phyloP scores from a whole-genome alignment of 23 tunicate species.

The Aplidium turbinatum region DNA sequence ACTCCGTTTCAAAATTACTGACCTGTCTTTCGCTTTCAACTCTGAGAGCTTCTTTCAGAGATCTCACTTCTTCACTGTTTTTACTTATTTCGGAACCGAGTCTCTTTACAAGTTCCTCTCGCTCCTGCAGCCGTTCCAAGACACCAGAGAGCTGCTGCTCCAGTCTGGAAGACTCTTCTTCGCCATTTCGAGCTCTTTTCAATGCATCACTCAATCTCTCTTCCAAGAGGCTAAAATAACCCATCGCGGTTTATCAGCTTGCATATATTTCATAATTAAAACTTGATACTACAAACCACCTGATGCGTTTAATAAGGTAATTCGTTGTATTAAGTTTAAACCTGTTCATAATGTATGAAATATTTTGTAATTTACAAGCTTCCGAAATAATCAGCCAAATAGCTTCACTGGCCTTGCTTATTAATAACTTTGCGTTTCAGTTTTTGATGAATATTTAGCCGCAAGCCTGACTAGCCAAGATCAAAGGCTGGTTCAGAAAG shows the following conservation, averaged over 20 bases:
- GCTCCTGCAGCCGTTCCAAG: slow-evolving; percentile 36
- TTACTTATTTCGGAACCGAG: slow-evolving; percentile 55
- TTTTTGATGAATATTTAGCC: too few species aligned
- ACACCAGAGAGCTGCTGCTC: slow-evolving; percentile 3
- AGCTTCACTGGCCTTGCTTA: too few species aligned
- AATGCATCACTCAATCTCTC: slow-evolving; percentile 45
- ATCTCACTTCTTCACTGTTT: slow-evolving; percentile 34
- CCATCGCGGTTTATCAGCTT: not conserved
- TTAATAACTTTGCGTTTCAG: too few species aligned
- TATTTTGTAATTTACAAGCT: not conserved
- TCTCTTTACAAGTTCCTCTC: slow-evolving; percentile 30
- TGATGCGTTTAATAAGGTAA: too few species aligned
- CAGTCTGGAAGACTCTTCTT: slow-evolving; percentile 31
- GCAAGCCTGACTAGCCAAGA: too few species aligned
- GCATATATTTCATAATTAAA: not conserved
- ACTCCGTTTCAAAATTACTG: too few species aligned
- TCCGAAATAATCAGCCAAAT: not conserved
- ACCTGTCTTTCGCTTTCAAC: slow-evolving; percentile 83
- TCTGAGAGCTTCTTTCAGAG: slow-evolving; percentile 51
- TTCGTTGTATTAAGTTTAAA: too few species aligned
- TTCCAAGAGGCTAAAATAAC: slow-evolving; percentile 47
- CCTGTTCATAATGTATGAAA: not conserved
- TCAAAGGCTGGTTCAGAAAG: too few species aligned
- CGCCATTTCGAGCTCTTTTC: slow-evolving; percentile 21
- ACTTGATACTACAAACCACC: too few species aligned